phyloP scores from a whole-genome alignment of 2,797 vertebrate genomes.

The Lophotriccus pileatus region DNA sequence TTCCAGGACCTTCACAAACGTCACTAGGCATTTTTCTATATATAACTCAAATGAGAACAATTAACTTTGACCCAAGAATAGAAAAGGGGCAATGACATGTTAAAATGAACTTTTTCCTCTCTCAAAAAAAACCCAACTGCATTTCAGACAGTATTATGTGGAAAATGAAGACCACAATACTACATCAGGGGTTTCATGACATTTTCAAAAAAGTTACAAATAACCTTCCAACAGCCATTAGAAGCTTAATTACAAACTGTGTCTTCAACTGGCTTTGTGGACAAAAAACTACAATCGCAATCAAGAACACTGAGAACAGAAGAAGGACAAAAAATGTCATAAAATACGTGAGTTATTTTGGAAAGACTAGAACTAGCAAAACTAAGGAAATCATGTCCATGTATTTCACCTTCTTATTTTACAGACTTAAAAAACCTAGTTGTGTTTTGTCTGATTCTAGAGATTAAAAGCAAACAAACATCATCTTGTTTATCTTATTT shows the following conservation, averaged over 20 bases:
- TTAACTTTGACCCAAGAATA: background rate
- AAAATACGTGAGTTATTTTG: background rate
- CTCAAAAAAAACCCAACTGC: background rate
- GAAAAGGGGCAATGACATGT: background rate
- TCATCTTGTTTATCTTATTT: background rate
- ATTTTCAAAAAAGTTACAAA: background rate
- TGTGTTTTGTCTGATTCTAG: background rate
- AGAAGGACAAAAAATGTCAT: fast-evolving
- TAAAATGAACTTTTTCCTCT: background rate
- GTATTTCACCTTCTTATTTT: background rate
- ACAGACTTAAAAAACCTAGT: background rate
- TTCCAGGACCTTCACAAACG: background rate
- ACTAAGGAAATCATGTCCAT: background rate
- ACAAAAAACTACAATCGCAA: background rate
- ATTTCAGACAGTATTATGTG: background rate
- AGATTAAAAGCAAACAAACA: background rate
- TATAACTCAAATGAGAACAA: background rate
- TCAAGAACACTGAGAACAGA: background rate
- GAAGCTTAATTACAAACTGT: background rate
- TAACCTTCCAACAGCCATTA: background rate
- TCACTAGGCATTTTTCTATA: background rate
- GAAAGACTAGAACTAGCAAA: background rate
- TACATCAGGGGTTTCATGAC: background rate
- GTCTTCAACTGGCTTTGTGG: background rate
- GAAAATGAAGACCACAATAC: background rate